A percentile compares a stretch with the other conserved stretches of the same genome.
Conservation (phyloP, 2,797 vertebrate species). For the Myioborus miniatus region DNA sequence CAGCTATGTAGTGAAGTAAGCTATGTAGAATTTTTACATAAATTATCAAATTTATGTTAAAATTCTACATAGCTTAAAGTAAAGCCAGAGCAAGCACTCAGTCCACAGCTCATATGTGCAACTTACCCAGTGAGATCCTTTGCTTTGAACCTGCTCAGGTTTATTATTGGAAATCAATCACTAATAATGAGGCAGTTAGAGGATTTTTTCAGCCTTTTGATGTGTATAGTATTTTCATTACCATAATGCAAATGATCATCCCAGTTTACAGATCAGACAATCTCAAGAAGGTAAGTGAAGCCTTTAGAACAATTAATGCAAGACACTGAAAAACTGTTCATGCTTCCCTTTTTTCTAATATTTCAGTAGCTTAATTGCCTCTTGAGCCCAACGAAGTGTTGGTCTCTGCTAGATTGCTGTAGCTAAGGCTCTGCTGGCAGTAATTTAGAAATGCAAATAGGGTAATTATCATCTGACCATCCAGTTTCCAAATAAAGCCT, state of each 20-base stretch:
- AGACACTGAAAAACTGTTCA: neutral
- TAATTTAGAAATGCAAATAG: neutral
- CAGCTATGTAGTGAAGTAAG: neutral
- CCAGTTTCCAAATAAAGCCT: neutral
- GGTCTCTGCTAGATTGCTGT: neutral
- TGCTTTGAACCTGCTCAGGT: neutral
- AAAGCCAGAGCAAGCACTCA: neutral
- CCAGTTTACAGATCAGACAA: neutral
- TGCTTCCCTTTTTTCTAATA: neutral
- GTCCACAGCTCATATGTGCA: neutral
- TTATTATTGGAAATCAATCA: neutral
- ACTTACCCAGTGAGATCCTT: neutral
- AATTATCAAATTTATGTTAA: too few relatives aligned
- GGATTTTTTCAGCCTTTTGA: neutral
- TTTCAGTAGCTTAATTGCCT: conserved; percentile 8
- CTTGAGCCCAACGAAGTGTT: conserved; percentile 10
- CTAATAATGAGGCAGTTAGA: neutral
- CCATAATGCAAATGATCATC: neutral
- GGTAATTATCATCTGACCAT: neutral
- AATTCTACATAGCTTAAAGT: neutral
- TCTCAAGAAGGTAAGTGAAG: neutral
- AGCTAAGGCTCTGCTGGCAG: neutral
- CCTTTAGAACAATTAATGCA: neutral
- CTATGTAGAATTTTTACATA: neutral
- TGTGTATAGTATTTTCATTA: neutral